These are phyloP conservation scores for Clepsis dumicolana DNA, from an alignment of 2,888 invertebrate genomes.

Conservation along the genomic window DNA sequence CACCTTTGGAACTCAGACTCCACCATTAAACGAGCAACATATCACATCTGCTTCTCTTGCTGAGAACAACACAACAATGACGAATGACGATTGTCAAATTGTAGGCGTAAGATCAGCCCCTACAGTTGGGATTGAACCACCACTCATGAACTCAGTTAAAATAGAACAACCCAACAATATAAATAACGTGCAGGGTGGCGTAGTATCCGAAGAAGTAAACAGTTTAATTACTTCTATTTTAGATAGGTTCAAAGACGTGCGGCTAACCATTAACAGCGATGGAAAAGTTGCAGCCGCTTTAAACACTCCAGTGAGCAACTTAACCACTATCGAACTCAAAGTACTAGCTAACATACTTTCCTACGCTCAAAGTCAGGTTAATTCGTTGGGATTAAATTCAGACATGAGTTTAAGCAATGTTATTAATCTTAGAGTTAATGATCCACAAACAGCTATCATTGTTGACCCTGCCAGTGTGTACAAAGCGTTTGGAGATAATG, in stretches of 20 bases:
- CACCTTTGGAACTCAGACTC: not conserved
- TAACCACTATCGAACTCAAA: slow-evolving; percentile 51
- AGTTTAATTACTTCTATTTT: slow-evolving; percentile 45
- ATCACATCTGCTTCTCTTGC: too few species aligned
- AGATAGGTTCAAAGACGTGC: slow-evolving; percentile 50
- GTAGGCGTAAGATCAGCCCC: slow-evolving; percentile 9
- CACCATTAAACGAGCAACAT: not conserved
- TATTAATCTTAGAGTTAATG: slow-evolving; percentile 29
- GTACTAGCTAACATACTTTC: slow-evolving; percentile 51
- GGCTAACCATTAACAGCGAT: slow-evolving; percentile 46
- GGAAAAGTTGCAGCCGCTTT: slow-evolving; percentile 48
- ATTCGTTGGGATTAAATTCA: slow-evolving; percentile 30
- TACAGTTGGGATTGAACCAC: not conserved
- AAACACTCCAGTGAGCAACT: slow-evolving; percentile 45
- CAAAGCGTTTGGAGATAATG: slow-evolving; percentile 17
- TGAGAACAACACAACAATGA: not conserved
- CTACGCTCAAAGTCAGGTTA: slow-evolving; percentile 50
- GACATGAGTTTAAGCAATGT: slow-evolving; percentile 33
- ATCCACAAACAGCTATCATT: slow-evolving; percentile 9
- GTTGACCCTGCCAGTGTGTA: slow-evolving; percentile 11
- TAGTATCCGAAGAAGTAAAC: slow-evolving; percentile 28
- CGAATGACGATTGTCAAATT: slow-evolving; percentile 32
- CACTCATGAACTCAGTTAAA: not conserved
- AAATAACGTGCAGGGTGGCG: not conserved
- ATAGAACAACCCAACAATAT: not conserved